Percentiles rank a stretch among this genome's conserved stretches.
phyloP scores from a whole-genome alignment of 2,888 invertebrate species.

The Tyria jacobaeae region DNA sequence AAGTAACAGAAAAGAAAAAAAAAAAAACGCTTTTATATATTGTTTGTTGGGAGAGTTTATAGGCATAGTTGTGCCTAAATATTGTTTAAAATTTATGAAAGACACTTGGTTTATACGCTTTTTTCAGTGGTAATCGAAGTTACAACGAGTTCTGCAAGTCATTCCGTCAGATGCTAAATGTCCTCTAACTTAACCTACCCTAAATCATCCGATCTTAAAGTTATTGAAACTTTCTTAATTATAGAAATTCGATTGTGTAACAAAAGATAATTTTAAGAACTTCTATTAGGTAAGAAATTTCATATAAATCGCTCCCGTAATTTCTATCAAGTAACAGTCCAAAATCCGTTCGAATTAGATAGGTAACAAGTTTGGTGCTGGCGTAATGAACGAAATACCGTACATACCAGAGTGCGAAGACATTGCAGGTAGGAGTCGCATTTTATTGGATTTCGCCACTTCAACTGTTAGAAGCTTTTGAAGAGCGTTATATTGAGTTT shows the following conservation, averaged over 20 bases:
- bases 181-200: no score
- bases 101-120: not conserved
- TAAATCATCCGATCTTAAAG: no score
- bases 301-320: slow-evolving; percentile 61
- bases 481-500: slow-evolving; percentile 69
- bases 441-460: slow-evolving; percentile 77
- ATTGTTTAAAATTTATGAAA: not conserved
- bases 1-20: no score
- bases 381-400: slow-evolving; percentile 80
- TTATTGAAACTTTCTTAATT: no score
- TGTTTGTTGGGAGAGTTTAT: no score
- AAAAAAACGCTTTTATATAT: no score
- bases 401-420: slow-evolving; percentile 71
- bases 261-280: slow-evolving; percentile 21
- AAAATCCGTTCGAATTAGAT: slow-evolving; percentile 71
- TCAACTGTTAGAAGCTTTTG: slow-evolving; percentile 56
- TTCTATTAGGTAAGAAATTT: slow-evolving; percentile 61
- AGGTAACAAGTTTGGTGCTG: slow-evolving; percentile 76
- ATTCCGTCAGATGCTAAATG: no score
- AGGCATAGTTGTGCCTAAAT: no score
- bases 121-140: not conserved
- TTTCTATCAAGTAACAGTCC: slow-evolving; percentile 54
- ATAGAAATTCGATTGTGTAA: not conserved
- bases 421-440: slow-evolving; percentile 68
- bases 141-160: no score